These are phyloP conservation scores for Trinorchestia longiramus DNA, from an alignment of 1,140 invertebrate genomes.

Conservation along the genomic window DNA sequence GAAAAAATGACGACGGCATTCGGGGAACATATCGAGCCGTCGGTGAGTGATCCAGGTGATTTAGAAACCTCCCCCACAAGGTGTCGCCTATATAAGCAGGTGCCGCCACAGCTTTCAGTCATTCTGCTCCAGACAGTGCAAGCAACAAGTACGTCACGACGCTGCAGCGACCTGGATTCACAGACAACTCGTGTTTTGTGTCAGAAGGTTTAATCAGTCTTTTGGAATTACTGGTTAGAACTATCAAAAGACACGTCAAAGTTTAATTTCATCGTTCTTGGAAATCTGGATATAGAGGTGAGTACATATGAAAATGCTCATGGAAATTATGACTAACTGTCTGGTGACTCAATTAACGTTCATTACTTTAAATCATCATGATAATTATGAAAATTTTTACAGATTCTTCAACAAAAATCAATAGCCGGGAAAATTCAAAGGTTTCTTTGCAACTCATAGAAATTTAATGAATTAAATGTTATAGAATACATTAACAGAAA, in stretches of 20 bases:
- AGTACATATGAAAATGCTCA: background rate
- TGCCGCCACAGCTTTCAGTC: background rate
- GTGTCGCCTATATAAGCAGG: background rate
- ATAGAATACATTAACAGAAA: no score
- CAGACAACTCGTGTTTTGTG: background rate
- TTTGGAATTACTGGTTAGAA: background rate
- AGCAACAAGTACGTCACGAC: background rate
- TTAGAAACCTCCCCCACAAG: background rate
- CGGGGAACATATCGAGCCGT: background rate
- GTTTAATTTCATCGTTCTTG: background rate
- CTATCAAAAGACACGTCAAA: background rate
- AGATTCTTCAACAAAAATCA: background rate
- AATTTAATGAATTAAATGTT: no score
- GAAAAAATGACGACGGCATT: background rate
- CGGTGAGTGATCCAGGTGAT: background rate
- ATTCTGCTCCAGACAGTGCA: background rate
- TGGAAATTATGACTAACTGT: background rate
- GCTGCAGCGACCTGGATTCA: background rate
- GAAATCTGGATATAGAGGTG: background rate
- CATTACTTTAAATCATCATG: background rate
- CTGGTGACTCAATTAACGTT: background rate
- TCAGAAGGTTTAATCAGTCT: background rate
- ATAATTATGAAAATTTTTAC: background rate
- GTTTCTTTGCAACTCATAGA: no score
- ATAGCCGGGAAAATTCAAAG: no score